Conservation (phyloP, 2,888 invertebrate species). For the Ctenicera cuprea region DNA sequence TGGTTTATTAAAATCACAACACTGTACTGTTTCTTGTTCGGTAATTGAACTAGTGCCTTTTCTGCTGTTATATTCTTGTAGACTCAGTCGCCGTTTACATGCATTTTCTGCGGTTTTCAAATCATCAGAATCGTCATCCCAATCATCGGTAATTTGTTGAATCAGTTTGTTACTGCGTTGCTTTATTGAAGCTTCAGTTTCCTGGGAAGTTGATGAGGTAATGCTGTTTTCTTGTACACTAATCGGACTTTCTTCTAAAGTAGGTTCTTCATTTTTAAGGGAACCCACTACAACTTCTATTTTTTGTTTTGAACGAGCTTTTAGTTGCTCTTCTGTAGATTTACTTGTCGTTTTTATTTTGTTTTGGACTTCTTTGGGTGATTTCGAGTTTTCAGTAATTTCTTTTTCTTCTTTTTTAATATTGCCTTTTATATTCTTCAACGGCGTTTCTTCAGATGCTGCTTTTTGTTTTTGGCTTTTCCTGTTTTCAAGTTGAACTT, state of each 20-base stretch:
- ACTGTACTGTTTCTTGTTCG: slow-evolving; percentile 16
- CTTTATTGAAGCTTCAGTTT: slow-evolving; percentile 20
- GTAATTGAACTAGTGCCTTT: slow-evolving; percentile 39
- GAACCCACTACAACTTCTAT: neutral
- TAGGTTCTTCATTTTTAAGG: neutral
- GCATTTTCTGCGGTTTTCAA: slow-evolving; percentile 18
- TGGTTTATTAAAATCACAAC: neutral
- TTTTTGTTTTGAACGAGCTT: neutral
- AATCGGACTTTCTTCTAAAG: slow-evolving; percentile 14
- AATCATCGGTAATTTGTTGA: slow-evolving; percentile 44
- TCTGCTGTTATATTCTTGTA: slow-evolving; percentile 56
- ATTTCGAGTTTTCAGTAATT: neutral
- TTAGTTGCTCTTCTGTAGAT: neutral
- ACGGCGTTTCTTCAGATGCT: neutral
- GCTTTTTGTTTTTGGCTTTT: neutral
- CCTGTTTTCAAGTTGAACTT: no score
- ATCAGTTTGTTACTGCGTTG: slow-evolving; percentile 30
- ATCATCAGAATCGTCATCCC: slow-evolving; percentile 48
- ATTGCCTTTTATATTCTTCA: neutral
- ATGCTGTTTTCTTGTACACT: slow-evolving; percentile 50
- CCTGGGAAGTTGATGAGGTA: slow-evolving; percentile 49
- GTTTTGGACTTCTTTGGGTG: neutral
- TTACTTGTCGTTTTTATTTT: neutral
- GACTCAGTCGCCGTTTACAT: slow-evolving; percentile 51
- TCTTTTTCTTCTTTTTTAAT: neutral